These are phyloP conservation scores for Brachionus manjavacas DNA, from an alignment of 1,140 invertebrate genomes.

Conservation along the genomic window DNA sequence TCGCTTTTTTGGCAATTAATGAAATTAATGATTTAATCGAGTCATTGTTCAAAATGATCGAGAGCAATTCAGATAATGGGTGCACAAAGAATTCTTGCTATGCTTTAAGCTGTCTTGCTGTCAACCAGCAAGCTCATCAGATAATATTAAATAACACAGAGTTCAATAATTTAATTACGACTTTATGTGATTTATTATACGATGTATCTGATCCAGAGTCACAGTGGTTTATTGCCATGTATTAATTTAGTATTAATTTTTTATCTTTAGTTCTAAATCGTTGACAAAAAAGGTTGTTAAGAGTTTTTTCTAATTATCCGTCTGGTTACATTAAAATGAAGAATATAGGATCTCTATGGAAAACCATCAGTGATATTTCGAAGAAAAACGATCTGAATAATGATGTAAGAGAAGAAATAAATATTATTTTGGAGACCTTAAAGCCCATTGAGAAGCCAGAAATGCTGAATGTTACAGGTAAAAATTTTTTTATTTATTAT, in stretches of 20 bases:
- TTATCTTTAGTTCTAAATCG: not conserved
- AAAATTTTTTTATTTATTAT: not conserved
- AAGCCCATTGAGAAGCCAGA: not conserved
- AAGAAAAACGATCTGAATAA: not conserved
- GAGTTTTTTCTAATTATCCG: conserved; percentile 5
- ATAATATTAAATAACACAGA: not conserved
- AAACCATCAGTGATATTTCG: not conserved
- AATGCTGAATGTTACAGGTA: not conserved
- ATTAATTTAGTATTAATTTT: not conserved
- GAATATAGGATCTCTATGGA: not conserved
- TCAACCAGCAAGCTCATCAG: conserved; percentile 51
- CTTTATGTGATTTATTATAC: not conserved
- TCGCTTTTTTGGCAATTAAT: not conserved
- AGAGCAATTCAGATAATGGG: conserved; percentile 50
- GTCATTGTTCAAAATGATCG: conserved; percentile 52
- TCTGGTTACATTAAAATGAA: conserved; percentile 18
- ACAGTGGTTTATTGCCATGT: conserved; percentile 58
- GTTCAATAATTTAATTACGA: not conserved
- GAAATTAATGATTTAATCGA: not conserved
- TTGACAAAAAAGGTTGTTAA: not conserved
- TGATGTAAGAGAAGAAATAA: conserved; percentile 31
- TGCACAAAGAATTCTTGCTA: conserved; percentile 57
- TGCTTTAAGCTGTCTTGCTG: conserved; percentile 55
- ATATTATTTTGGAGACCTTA: not conserved
- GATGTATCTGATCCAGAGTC: conserved; percentile 53